Base-by-base conservation (phyloP, 2,888 invertebrate genomes). In the Schrankia costaestrigalis region DNA sequence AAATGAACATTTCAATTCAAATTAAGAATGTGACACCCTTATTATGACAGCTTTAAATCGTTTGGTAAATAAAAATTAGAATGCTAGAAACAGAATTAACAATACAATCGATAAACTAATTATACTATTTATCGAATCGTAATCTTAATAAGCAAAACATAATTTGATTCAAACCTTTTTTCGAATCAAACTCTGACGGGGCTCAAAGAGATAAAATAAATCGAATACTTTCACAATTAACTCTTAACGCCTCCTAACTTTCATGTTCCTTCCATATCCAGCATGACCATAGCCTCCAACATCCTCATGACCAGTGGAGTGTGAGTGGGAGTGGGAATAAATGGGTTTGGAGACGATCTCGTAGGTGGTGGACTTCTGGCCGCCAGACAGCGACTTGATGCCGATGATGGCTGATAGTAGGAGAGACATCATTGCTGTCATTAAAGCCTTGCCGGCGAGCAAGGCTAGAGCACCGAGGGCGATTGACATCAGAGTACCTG, bases 341-440 rank as follows among this genome's bases (percentile, higher is more conserved):
- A 95, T 87, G 0, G 95, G 95, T 55, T 95, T 95, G 23, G 94
- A 92, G 4, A 95, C 93, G 41, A 95, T 94, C 78, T 95, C 95
- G 65, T 95, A 95, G 0, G 95, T 95, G 5, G 95, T 94, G 6
- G 92, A 90, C 62, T 93, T 93, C 43, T 92, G 91, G 1, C 93
- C 93, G 2, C 91, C 89, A 1, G 93, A 89, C 10, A 95, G 73
- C 0, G 93, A 90, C 62, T 95, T 95, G 35, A 95, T 79, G 0
- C 95, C 95, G 35, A 94, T 90, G 42, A 95, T 91, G 0, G 92
- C 93, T 0, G 95, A 94, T 0, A 95, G 78, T 49, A 95, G 90
- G 0, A 95, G 84, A 0, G 95, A 94, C 90, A 95, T 93, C 35
- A 95, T 70, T 1, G 93, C 94, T 0, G 95, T 93, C 92, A 95